phyloP scores from a whole-genome alignment of 2,797 vertebrate genomes.

The Adrianichthys oophorus region DNA sequence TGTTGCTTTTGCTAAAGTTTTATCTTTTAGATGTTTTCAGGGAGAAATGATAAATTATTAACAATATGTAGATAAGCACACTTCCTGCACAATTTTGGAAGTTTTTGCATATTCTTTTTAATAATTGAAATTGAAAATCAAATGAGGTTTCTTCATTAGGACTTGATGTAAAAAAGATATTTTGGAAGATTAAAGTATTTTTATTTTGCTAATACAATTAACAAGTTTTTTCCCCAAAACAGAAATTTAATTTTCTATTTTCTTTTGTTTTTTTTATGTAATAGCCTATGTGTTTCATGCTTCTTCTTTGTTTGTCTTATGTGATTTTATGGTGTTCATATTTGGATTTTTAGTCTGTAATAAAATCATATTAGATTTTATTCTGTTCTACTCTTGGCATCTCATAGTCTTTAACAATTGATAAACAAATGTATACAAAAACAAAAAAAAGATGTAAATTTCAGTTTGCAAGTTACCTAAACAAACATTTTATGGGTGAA shows the following conservation, averaged over 20 bases:
- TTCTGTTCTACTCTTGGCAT: slow-evolving; percentile 75
- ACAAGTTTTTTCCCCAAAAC: slow-evolving; percentile 83
- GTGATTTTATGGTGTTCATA: too few relatives aligned
- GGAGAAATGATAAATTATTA: slow-evolving; percentile 15
- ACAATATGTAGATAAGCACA: slow-evolving; percentile 1
- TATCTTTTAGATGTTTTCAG: slow-evolving; percentile 25
- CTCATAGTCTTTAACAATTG: slow-evolving; percentile 81
- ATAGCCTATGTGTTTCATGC: too few relatives aligned
- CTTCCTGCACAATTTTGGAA: slow-evolving; percentile 6
- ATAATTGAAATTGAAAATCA: slow-evolving; percentile 55
- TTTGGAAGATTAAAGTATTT: slow-evolving; percentile 72
- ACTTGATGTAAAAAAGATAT: slow-evolving; percentile 70
- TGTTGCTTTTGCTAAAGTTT: slow-evolving; percentile 40
- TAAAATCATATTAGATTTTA: too few relatives aligned
- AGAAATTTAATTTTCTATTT: slow-evolving; percentile 41
- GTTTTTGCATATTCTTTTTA: slow-evolving; percentile 25
- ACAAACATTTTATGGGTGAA: slow-evolving; percentile 48
- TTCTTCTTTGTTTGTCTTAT: too few relatives aligned
- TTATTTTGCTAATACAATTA: slow-evolving; percentile 82
- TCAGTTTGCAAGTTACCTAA: neutral
- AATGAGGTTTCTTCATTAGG: slow-evolving; percentile 63
- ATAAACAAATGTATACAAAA: slow-evolving; percentile 77
- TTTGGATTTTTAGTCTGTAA: too few relatives aligned
- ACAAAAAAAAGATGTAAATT: too few relatives aligned
- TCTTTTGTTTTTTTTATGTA: too few relatives aligned